Base-by-base conservation (phyloP, 2,888 invertebrate genomes). In the Selenia dentaria region DNA sequence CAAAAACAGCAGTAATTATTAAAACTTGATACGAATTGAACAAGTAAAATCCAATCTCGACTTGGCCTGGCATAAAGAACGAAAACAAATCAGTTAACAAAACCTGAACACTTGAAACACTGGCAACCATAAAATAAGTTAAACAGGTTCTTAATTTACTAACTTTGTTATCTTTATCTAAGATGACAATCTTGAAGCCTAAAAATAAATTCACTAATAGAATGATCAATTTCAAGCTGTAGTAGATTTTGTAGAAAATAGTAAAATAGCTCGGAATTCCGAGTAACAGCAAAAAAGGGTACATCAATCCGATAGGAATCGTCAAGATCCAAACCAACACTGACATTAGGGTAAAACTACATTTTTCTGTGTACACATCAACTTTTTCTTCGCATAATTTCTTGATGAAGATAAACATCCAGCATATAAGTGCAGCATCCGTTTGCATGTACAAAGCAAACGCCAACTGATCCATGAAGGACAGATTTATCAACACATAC, bases 391-490 rank as follows among this genome's bases (percentile, higher is more conserved):
- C 71, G 51, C 82, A 84, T 4, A 87, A 50, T 36, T 82, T 77
- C 48, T 77, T 82, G 0, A 81, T 77, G 44, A 80, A 85, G 1
- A 83, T 45, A 25, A 79, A 79, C 82, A 83, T 86, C 70, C 82
- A 78, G 8, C 67, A 63, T 0, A 83, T 51, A 0, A 85, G 38
- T 0, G 70, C 74, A 0, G 70, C 63, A 24, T 87, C 86, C 0
- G 72, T 72, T 22, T 78, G 76, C 2, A 74, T 24, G 43, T 79
- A 83, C 0, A 70, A 13, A 0, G 67, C 54, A 10, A 60, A 74
- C 0, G 62, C 29, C 0, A 62, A 6, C 11, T 64, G 51, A 4
- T 55, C 10, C 0, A 18, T 12, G n/a, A 0, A 1, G 3, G n/a
- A 0, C 0, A 14, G 20, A 3, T 59, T 56, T 0, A 50, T n/a